Conservation (phyloP, 2,113 vertebrate species). For the Chionodraco myersi region DNA sequence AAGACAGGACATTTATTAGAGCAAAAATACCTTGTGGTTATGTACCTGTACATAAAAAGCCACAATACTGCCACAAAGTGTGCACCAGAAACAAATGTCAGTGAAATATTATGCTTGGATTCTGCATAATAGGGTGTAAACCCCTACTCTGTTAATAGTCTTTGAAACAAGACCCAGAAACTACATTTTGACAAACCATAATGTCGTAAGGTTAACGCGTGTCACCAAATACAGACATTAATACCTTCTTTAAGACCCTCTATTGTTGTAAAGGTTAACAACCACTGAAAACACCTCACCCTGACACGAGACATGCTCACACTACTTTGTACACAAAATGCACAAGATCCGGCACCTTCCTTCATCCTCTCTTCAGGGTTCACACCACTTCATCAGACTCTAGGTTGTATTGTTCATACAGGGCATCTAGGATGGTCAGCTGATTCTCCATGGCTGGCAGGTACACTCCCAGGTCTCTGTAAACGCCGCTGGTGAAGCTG, state of each 20-base stretch:
- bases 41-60: conserved; percentile 41
- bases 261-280: conserved; percentile 23
- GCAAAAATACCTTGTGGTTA: conserved; percentile 23
- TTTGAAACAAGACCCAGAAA: conserved; percentile 54
- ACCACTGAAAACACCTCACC: conserved; percentile 33
- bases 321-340: conserved; percentile 44
- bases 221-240: conserved; percentile 34
- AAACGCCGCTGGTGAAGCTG: conserved; percentile 87
- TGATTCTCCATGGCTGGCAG: conserved; percentile 96
- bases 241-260: conserved; percentile 47
- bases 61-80: conserved; percentile 27
- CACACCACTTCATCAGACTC: conserved; percentile 98
- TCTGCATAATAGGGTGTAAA: conserved; percentile 38
- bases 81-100: conserved; percentile 43
- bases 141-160: neutral
- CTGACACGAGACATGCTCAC: conserved; percentile 31
- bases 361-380: conserved; percentile 51
- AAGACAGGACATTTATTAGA: conserved; percentile 8
- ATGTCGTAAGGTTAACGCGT: conserved; percentile 28
- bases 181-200: conserved; percentile 21
- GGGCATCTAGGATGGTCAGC: conserved; percentile 90
- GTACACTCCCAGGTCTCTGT: conserved; percentile 91
- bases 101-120: conserved; percentile 30
- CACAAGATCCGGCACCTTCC: conserved; percentile 23
- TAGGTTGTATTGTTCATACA: conserved; percentile 94